Base-by-base conservation (phyloP, 2,797 vertebrate genomes). In the Distichodus sexfasciatus region DNA sequence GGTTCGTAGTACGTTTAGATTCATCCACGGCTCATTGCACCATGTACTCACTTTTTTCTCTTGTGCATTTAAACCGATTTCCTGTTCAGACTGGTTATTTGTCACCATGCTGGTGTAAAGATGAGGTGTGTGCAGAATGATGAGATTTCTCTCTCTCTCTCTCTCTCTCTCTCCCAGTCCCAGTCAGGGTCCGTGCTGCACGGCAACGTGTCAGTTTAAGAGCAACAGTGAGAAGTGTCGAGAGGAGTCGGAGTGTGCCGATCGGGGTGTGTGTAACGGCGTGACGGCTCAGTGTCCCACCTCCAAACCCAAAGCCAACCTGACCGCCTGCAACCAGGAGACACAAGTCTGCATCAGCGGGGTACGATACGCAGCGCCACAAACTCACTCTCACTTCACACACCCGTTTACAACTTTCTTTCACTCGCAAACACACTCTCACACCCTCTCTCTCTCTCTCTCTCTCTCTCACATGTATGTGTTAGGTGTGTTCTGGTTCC, bases 291-390 rank as follows among this genome's bases (percentile, higher is more conserved):
- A 85, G 66, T 99, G 97, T 76, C 96, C 95, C 3, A 9, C 92
- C 0, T 96, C 96, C 7, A 74, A 83, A 0, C 90, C 97, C 31
- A 97, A 96, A 79, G 51, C 43, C 0, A 95, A 99, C 86, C 87
- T 91, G 51, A 97, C 94, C 5, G 82, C 90, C 26, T 99, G 97
- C 84, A 89, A 98, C 71, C 74, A 84, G 61, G 87, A 92, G 0
- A 96, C 96, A 0, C 96, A 98, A 97, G 96, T 99, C 75, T 99
- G 96, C 91, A 81, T 97, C 66, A 94, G 88, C 2, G 97, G 97
- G 89, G 97, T 98, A 89, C 26, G 91, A 65, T 36, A 0, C 78
- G 31, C 31, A 33, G 31, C 41, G n/a, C 15, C 41, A 7, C 41
- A 43, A 3, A 11, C 38, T 41, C 38, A 41, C 7, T 11, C 7